Conservation (phyloP, 2,797 vertebrate genomes). For the Chelonia mydas region DNA sequence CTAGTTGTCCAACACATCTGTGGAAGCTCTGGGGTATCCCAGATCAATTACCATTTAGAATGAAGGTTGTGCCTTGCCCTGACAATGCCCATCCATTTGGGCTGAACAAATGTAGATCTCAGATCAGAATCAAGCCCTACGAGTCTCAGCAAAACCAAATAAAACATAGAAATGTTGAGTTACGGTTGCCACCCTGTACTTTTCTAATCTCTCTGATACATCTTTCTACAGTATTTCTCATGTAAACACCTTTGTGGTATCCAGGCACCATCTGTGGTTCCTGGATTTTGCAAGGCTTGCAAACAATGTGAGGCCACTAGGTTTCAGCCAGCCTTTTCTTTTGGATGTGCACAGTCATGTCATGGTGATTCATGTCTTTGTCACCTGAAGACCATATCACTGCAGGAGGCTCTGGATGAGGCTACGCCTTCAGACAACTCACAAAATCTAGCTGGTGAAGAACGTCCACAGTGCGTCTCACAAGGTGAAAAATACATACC, state of each 20-base stretch:
- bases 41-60: not conserved
- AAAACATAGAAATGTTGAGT: not conserved
- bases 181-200: not conserved
- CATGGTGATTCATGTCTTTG: not conserved
- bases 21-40: not conserved
- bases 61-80: not conserved
- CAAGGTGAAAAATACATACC: not conserved
- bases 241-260: not conserved
- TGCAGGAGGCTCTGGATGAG: accelerated
- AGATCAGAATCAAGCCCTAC: not conserved
- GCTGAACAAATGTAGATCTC: not conserved
- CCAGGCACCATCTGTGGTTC: not conserved
- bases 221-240: not conserved
- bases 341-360: not conserved
- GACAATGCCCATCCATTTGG: not conserved
- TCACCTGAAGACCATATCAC: not conserved
- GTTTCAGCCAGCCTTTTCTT: not conserved
- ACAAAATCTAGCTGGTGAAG: not conserved
- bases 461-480: not conserved
- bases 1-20: not conserved
- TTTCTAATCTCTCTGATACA: not conserved
- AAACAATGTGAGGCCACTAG: accelerated
- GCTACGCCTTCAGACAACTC: not conserved
- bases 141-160: not conserved
- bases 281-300: not conserved